A percentile compares a stretch with the other conserved stretches of the same genome.
phyloP scores from a whole-genome alignment of 2,113 vertebrate species.

The Parotia lawesii region DNA sequence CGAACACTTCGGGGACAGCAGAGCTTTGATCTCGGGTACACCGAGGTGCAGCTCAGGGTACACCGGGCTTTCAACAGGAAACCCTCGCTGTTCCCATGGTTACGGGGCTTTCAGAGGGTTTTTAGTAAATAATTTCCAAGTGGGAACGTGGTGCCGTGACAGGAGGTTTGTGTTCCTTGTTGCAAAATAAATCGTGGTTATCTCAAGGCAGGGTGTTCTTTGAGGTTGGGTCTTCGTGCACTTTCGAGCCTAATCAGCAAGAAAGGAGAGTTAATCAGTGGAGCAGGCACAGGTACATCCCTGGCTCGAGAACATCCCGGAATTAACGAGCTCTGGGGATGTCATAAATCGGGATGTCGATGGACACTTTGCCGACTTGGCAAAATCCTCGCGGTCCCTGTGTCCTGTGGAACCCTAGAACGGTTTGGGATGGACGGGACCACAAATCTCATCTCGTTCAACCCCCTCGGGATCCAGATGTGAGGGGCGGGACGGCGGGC shows the following conservation, averaged over 20 bases:
- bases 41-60: neutral
- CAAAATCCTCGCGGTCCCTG: neutral
- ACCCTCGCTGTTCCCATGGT: neutral
- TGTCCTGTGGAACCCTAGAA: neutral
- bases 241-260: neutral
- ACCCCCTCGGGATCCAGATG: neutral
- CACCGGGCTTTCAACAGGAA: neutral
- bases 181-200: fast-evolving
- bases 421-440: neutral
- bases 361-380: neutral
- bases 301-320: neutral
- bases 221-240: neutral
- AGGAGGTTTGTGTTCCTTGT: neutral
- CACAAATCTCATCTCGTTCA: neutral
- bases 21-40: conserved; percentile 1
- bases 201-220: neutral
- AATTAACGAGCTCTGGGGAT: neutral
- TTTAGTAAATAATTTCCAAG: fast-evolving
- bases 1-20: neutral
- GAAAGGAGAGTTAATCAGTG: neutral
- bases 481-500: neutral
- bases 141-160: fast-evolving
- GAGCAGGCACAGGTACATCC: neutral
- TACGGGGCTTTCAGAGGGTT: neutral
- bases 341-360: neutral